Percentiles rank a stretch among this genome's conserved stretches.
Evolutionary conservation across 2,888 invertebrate species (phyloP).

Genomic region (Microctonus aethiopoides): DNA sequence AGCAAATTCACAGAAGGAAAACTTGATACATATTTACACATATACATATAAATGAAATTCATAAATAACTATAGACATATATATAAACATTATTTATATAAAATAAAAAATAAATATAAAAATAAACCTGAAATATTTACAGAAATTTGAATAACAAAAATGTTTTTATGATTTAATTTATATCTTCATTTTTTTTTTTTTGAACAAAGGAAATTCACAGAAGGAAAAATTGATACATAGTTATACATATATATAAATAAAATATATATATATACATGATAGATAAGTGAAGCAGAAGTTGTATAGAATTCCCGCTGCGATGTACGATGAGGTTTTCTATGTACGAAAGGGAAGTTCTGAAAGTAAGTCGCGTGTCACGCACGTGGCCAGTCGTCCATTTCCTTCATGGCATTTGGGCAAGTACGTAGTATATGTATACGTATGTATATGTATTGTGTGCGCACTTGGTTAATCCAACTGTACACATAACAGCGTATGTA

Average conservation of each 20-base stretch:
- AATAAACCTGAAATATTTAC: too few species aligned
- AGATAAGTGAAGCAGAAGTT: conserved; percentile 17
- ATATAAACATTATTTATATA: too few species aligned
- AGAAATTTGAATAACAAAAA: too few species aligned
- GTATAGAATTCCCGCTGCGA: conserved; percentile 31
- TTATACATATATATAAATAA: not conserved
- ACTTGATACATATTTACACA: not conserved
- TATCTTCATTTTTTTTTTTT: too few species aligned
- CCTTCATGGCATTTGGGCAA: conserved; percentile 35
- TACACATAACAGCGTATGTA: not conserved
- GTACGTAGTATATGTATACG: conserved; percentile 22
- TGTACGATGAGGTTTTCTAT: conserved; percentile 27
- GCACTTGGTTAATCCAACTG: not conserved
- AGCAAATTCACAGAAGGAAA: conserved; percentile 11
- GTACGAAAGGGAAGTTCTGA: not conserved
- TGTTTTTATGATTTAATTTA: too few species aligned
- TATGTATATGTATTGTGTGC: conserved; percentile 32
- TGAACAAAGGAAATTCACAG: conserved; percentile 1
- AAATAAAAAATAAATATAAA: too few species aligned
- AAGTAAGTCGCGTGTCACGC: conserved; percentile 50
- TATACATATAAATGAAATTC: not conserved
- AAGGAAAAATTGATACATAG: conserved; percentile 2
- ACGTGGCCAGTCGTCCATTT: conserved; percentile 50
- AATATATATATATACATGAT: not conserved
- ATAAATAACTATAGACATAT: too few species aligned